phyloP scores from a whole-genome alignment of 1,140 invertebrate species.

The Plectrocnemia conspersa region DNA sequence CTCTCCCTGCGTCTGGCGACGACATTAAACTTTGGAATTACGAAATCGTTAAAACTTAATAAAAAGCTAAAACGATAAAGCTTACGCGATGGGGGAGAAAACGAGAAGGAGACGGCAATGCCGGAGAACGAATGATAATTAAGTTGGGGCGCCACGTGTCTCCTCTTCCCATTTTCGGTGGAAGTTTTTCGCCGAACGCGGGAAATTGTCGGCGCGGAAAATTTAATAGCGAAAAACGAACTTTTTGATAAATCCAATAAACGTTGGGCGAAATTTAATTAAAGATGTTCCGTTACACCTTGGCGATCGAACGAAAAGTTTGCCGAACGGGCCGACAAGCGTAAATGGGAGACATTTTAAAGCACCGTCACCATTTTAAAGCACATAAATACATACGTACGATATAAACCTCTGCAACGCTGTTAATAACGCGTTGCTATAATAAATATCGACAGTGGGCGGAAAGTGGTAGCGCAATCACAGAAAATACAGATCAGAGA shows the following conservation, averaged over 20 bases:
- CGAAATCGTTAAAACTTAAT: conserved; percentile 37
- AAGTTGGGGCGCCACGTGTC: conserved; percentile 33
- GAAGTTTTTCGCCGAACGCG: conserved; percentile 7
- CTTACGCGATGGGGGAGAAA: conserved; percentile 15
- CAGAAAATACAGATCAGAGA: no score
- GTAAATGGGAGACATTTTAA: no score
- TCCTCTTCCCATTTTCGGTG: neutral
- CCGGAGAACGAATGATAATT: conserved; percentile 33
- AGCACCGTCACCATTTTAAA: no score
- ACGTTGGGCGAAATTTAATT: no score
- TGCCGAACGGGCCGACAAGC: conserved; percentile 12
- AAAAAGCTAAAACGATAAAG: conserved; percentile 36
- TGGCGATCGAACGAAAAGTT: no score
- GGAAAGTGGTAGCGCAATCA: no score
- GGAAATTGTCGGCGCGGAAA: conserved; percentile 13
- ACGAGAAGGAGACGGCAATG: conserved; percentile 6
- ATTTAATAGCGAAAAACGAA: conserved; percentile 12
- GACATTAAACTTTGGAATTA: conserved; percentile 36
- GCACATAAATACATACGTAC: no score
- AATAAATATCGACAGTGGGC: no score
- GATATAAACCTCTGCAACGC: no score
- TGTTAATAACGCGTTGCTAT: no score
- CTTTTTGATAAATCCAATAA: no score
- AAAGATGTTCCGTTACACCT: no score
- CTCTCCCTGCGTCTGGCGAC: conserved; percentile 17